Percentiles rank a stretch among this genome's conserved stretches.
Evolutionary conservation across 2,888 invertebrate species (phyloP).

Genomic region (Nomada goodeniana): DNA sequence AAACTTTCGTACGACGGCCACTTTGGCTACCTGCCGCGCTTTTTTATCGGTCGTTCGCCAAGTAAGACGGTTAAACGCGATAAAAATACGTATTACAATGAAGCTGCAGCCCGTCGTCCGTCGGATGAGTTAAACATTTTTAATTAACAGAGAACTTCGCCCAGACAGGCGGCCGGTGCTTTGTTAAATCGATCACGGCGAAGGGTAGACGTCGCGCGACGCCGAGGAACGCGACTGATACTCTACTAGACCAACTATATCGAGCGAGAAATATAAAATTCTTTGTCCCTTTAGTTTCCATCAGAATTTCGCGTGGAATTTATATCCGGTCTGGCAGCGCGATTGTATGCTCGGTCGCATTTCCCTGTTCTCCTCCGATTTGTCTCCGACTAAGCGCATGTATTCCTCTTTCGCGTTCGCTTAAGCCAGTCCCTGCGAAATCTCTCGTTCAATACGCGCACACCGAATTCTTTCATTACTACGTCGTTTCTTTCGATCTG

Average conservation of each 20-base stretch:
- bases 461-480: constrained; percentile 65
- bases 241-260: constrained; percentile 1
- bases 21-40: constrained; percentile 29
- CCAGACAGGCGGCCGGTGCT: background rate
- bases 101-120: constrained; percentile 33
- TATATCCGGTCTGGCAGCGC: constrained; percentile 27
- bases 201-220: background rate
- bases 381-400: constrained; percentile 15
- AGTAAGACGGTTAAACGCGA: constrained; percentile 46
- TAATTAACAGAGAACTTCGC: constrained; percentile 57
- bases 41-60: constrained; percentile 56
- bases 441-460: constrained; percentile 51
- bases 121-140: constrained; percentile 56
- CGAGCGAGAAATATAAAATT: constrained; percentile 30
- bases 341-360: constrained; percentile 32
- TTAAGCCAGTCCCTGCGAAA: background rate
- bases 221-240: constrained; percentile 4
- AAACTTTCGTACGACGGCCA: constrained; percentile 56
- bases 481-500: constrained; percentile 30
- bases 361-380: constrained; percentile 12
- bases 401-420: background rate
- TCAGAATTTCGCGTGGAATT: constrained; percentile 38
- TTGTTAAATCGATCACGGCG: constrained; percentile 12
- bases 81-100: constrained; percentile 49
- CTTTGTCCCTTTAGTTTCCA: constrained; percentile 22